Evolutionary conservation across 2,113 vertebrate species (phyloP), one percentile per base, ranked within the genome.

Genomic region (Panurus biarmicus): DNA sequence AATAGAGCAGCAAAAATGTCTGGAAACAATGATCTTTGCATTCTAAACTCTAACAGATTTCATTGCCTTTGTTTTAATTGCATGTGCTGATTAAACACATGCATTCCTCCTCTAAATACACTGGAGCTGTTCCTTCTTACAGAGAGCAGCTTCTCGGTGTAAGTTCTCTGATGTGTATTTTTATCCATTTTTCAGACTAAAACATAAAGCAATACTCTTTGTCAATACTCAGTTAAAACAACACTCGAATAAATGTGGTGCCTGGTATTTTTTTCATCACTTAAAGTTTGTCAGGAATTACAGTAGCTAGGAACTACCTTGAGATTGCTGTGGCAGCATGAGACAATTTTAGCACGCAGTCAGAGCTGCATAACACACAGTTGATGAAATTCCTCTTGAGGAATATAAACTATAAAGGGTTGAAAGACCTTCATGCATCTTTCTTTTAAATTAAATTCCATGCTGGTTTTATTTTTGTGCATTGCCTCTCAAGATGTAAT

Each of bases 51-150:
- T 57, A 65, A 20, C 50, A 80, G 67, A 93, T 76, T 91, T 94
- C 33, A 54, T 70, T 66, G 66, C 33, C 47, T 95, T 82, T 72
- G 51, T 76, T 95, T 91, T 87, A 96, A 87, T 83, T 91, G 45
- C 23, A 60, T 40, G 29, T 62, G 24, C 33, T 73, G 28, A 75
- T 85, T 83, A 72, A n/a, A 20, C 33, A 24, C 0, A 0, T 47
- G 28, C 31, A 26, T 72, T 93, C n/a, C 25, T 64, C 24, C 76
- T 84, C 22, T 50, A n/a, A 78, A 82, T 40, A n/a, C 13, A 45
- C 9, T 2, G 1, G 40, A 60, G 44, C 12, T 87, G 31, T 69
- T n/a, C n/a, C 13, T 83, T 83, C 35, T 29, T 40, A 29, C 17
- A 50, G 21, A 66, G 6, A 6, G 5, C 42, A 83, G 35, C 14